These are phyloP conservation scores for Ictalurus furcatus DNA, from an alignment of 2,113 vertebrate species.

Conservation along the genomic window DNA sequence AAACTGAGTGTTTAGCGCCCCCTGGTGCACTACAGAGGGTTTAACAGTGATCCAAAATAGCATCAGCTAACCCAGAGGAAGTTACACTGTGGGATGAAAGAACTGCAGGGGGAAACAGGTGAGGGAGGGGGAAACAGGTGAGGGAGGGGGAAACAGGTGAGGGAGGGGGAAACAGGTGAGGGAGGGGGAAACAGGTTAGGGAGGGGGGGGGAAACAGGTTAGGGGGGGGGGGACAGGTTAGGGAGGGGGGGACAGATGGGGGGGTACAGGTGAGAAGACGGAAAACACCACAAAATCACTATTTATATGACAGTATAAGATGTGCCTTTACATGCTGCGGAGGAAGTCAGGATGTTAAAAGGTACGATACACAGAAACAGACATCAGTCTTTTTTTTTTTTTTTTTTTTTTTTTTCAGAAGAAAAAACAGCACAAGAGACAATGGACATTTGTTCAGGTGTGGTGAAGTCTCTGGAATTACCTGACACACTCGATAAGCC, in stretches of 20 bases:
- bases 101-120: not conserved
- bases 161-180: too few species aligned
- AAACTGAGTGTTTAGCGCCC: not conserved
- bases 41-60: not conserved
- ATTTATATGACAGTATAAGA: not conserved
- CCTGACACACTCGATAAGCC: not conserved
- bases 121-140: too few species aligned
- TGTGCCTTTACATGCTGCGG: not conserved
- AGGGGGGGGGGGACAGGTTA: too few species aligned
- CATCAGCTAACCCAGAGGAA: not conserved
- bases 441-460: not conserved
- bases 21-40: not conserved
- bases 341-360: too few species aligned
- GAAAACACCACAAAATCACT: not conserved
- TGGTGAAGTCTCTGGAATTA: not conserved
- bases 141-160: too few species aligned
- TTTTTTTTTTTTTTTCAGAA: not conserved
- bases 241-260: too few species aligned
- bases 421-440: not conserved
- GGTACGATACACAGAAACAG: too few species aligned
- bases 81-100: not conserved
- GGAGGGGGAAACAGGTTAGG: too few species aligned
- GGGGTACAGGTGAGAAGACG: too few species aligned
- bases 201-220: too few species aligned
- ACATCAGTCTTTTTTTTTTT: too few species aligned